Base-by-base conservation (phyloP, 1,140 invertebrate species). In the Papilio helenus region DNA sequence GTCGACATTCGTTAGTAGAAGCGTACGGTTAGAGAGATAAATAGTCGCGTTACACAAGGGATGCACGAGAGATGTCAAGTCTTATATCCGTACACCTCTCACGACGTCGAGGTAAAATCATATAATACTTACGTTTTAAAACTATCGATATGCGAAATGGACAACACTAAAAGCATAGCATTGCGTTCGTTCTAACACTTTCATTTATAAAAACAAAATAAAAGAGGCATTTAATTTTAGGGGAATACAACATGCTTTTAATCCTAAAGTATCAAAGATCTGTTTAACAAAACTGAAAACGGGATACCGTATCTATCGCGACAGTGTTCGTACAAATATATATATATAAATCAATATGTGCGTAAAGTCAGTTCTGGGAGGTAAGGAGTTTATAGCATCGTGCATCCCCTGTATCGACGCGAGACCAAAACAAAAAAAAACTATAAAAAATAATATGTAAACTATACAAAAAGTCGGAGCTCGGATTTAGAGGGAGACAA, bases 341-440 rank as follows among this genome's bases (percentile, higher is more conserved):
- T 44, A 73, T 79, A 79, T 79, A 78, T 61, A 80, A 81, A 82
- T 82, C 80, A 72, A 82, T 73, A 79, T 82, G 82, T 88, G 83
- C 84, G 80, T 84, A 84, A 84, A 83, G 80, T 81, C 79, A 76
- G 85, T 81, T 90, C 85, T 85, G 87, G 90, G 88, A 91, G 87
- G 81, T 87, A 90, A 68, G 90, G 88, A 89, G 88, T 82, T 88
- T 87, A 84, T 92, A 94, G 93, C 93, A 94, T 90, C 93, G 93
- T 94, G 93, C 93, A 94, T 94, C 92, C 92, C 93, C 93, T 90
- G 90, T 89, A 86, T 90, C 88, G 91, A 92, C 93, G 93, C 92
- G 92, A 93, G 90, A 89, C 82, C 84, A 86, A 86, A 88, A 87
- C 84, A 88, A 85, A 87, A 83, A 79, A 80, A 84, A 88, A 82